These are phyloP conservation scores for Pachyramphus minor DNA, from an alignment of 2,113 vertebrate species.

Conservation along the genomic window DNA sequence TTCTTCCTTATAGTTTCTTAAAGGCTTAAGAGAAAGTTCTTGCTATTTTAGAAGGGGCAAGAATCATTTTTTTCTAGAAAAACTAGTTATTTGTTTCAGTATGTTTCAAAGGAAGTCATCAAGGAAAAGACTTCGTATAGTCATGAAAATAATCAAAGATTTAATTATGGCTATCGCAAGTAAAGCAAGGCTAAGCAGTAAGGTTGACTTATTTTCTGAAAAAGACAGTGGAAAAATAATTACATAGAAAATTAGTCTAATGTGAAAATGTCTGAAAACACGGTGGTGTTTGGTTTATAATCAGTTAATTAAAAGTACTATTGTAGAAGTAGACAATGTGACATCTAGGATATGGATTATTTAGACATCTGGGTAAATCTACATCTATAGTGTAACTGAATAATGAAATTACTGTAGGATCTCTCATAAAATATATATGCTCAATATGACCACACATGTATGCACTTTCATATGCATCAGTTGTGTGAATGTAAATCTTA, in stretches of 20 bases:
- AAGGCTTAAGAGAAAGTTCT: slow-evolving; percentile 13
- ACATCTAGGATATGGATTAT: not conserved
- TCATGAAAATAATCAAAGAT: slow-evolving; percentile 26
- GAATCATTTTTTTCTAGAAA: not conserved
- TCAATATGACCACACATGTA: not conserved
- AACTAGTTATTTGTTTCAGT: not conserved
- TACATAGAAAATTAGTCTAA: not conserved
- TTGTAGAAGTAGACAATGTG: not conserved
- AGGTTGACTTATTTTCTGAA: not conserved
- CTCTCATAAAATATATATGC: not conserved
- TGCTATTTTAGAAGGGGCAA: slow-evolving; percentile 3
- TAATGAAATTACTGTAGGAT: not conserved
- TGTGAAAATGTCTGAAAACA: not conserved
- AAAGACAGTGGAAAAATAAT: not conserved
- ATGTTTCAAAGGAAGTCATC: not conserved
- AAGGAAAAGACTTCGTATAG: not conserved
- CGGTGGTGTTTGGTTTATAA: not conserved
- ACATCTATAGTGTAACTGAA: not conserved
- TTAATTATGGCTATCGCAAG: slow-evolving; percentile 1
- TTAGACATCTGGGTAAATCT: not conserved
- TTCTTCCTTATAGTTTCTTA: not conserved
- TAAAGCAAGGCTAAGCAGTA: slow-evolving; percentile 6
- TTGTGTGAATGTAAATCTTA: not conserved
- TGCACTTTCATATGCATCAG: not conserved
- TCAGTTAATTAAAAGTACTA: not conserved